These are phyloP conservation scores for Melolontha melolontha DNA, from an alignment of 2,888 invertebrate species.

Conservation along the genomic window DNA sequence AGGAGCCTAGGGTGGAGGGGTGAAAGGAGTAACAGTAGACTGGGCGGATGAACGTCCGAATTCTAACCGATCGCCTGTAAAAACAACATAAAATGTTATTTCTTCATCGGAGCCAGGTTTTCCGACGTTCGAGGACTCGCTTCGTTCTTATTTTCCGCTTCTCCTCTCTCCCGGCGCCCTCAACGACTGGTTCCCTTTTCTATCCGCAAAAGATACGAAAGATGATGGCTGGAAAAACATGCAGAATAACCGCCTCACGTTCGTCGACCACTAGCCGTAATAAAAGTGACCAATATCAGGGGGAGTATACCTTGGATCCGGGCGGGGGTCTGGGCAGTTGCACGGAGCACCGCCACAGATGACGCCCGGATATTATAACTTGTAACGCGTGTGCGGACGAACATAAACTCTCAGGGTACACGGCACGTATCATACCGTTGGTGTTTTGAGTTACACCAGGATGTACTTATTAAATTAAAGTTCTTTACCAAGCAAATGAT, in stretches of 20 bases:
- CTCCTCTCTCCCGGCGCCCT: slow-evolving; percentile 38
- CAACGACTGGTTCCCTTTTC: not conserved
- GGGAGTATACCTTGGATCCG: slow-evolving; percentile 54
- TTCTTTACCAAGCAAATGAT: no score
- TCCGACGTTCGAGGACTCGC: slow-evolving; percentile 59
- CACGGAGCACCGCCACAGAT: slow-evolving; percentile 54
- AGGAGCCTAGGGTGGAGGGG: not conserved
- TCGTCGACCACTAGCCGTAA: slow-evolving; percentile 62
- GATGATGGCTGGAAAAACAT: slow-evolving; percentile 56
- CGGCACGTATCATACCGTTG: not conserved
- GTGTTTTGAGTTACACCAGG: no score
- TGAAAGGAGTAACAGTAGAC: slow-evolving; percentile 5
- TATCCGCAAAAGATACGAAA: slow-evolving; percentile 49
- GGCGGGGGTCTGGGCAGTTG: not conserved
- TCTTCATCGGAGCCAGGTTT: slow-evolving; percentile 65
- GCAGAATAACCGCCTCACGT: slow-evolving; percentile 60
- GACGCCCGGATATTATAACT: slow-evolving; percentile 62
- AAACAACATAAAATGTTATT: slow-evolving; percentile 65
- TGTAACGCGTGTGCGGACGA: slow-evolving; percentile 56
- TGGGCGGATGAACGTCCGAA: slow-evolving; percentile 53
- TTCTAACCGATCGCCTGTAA: slow-evolving; percentile 61
- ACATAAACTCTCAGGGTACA: slow-evolving; percentile 45
- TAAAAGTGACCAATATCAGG: slow-evolving; percentile 67
- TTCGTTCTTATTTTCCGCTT: slow-evolving; percentile 40
- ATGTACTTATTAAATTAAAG: no score